Conservation (phyloP, 1,140 invertebrate species). For the Semibalanus balanoides region DNA sequence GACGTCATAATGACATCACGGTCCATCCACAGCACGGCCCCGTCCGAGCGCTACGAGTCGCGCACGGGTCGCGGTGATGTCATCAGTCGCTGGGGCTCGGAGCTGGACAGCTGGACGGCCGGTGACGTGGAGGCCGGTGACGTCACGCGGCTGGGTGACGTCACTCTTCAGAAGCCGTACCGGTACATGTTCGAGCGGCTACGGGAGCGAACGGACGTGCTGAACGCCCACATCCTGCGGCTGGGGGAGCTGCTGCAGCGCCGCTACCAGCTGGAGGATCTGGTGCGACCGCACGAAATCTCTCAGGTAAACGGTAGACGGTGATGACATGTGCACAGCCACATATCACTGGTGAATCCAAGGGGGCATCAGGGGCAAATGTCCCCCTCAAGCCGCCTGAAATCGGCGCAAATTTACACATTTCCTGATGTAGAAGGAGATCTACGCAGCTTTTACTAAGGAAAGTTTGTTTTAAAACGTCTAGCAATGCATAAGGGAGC, state of each 20-base stretch:
- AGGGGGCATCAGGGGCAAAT: too few species aligned
- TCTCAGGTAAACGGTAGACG: background rate
- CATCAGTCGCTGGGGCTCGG: background rate
- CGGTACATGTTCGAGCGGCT: conserved; percentile 15
- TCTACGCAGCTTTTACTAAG: too few species aligned
- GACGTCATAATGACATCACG: too few species aligned
- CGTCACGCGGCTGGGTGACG: background rate
- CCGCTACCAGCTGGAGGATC: conserved; percentile 2
- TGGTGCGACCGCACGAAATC: background rate
- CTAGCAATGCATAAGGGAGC: too few species aligned
- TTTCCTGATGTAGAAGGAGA: too few species aligned
- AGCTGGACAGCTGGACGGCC: background rate
- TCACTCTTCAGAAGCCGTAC: conserved; percentile 8
- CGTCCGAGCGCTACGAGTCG: background rate
- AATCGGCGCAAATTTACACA: too few species aligned
- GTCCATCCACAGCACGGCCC: background rate
- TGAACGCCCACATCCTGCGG: conserved; percentile 6
- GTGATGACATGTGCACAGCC: too few species aligned
- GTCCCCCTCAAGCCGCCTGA: too few species aligned
- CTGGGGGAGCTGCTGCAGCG: conserved; percentile 12
- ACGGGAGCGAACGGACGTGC: conserved; percentile 8
- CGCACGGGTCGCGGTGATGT: background rate
- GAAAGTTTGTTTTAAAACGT: too few species aligned
- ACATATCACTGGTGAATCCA: too few species aligned
- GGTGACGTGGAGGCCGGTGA: too few species aligned